Evolutionary conservation across 2,888 invertebrate genomes (phyloP), one percentile per base, ranked within the genome.

Genomic region (Drosophila meridiana): DNA sequence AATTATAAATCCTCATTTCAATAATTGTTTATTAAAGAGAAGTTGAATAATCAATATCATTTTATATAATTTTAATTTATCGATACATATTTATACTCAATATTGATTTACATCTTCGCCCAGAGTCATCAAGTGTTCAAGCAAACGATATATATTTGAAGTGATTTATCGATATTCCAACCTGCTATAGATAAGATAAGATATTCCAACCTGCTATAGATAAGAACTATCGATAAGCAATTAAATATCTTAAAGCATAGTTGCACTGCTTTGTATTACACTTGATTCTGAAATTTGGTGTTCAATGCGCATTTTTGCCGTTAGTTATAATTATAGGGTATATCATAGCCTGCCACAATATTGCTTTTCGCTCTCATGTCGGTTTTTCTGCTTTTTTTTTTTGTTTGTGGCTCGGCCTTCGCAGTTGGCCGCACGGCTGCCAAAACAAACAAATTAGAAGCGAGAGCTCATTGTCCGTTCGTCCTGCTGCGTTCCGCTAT

Each of bases 391-490:
- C 4, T 7, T 45, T 45, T 26, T 14, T 38, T 36, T 61, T 65
- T 50, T 42, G 52, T 53, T 53, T 63, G 26, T 59, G 50, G 53
- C 48, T 76, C 65, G 80, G 72, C 57, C 76, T 76, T 72, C 66
- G 66, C 63, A 45, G 60, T 61, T 73, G 60, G 72, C 74, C 82
- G 78, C 78, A 50, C 79, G 72, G 69, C 78, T 76, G 86, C 62
- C 87, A 88, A 76, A 53, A 72, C 72, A 89, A 87, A 89, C 87
- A 87, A 87, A 87, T 87, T 87, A 87, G 83, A 70, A 79, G 85
- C 81, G 73, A 79, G 73, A 73, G 73, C 74, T 76, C 73, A 76
- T 64, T 78, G 67, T 59, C 60, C 64, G 66, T 45, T 40, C 69
- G 68, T 75, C 78, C 78, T 72, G 75, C 66, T 64, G 50, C 45